Conservation (phyloP, 2,888 invertebrate species). For the Megamerina dolium region DNA sequence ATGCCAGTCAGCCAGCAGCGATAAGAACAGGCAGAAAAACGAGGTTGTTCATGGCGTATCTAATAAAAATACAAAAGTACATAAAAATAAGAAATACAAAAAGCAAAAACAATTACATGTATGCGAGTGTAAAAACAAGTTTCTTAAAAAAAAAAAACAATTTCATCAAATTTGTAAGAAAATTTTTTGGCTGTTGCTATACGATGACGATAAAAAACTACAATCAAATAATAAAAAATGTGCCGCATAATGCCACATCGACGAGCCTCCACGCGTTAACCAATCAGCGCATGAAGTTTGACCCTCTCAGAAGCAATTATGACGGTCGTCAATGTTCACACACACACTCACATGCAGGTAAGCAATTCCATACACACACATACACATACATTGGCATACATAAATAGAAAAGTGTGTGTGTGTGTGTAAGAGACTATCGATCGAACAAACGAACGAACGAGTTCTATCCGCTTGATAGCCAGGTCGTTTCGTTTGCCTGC, state of each 20-base stretch:
- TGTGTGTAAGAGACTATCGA: no score
- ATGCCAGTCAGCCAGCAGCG: no score
- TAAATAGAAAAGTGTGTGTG: no score
- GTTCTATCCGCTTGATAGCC: slow-evolving; percentile 25
- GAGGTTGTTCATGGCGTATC: no score
- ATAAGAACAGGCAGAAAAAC: no score
- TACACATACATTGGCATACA: slow-evolving; percentile 9
- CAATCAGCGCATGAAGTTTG: slow-evolving; percentile 31
- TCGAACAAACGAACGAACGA: slow-evolving; percentile 19
- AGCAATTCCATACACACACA: neutral
- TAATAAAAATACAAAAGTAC: no score
- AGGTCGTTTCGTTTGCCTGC: no score
- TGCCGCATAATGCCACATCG: slow-evolving; percentile 11
- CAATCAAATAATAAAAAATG: slow-evolving; percentile 1
- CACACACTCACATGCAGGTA: neutral
- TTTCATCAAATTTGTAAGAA: no score
- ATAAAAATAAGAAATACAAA: no score
- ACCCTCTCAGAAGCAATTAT: slow-evolving; percentile 18
- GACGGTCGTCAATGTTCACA: neutral
- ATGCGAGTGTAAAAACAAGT: no score
- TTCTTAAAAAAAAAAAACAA: no score
- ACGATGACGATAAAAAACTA: slow-evolving; percentile 11
- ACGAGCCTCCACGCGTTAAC: slow-evolving; percentile 36
- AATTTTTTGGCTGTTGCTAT: slow-evolving; percentile 3
- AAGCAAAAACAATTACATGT: no score